Conservation (phyloP, 2,888 invertebrate genomes). For the Drosophila dives region DNA sequence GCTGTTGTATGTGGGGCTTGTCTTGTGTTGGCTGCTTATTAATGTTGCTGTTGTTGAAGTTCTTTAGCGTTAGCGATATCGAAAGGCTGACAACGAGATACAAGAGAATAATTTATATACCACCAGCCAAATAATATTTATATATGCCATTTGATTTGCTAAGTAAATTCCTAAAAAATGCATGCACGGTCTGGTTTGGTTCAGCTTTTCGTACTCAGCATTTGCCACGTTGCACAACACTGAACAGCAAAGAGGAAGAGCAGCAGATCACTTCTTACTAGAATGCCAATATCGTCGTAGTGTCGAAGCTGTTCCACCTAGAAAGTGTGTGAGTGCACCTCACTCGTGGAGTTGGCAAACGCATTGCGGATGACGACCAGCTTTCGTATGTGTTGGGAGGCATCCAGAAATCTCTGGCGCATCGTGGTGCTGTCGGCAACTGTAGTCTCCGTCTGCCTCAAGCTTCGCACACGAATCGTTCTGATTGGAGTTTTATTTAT, state of each 20-base stretch:
- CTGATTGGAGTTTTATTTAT: slow-evolving; percentile 44
- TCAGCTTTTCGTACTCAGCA: slow-evolving; percentile 19
- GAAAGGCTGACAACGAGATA: slow-evolving; percentile 73
- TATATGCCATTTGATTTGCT: slow-evolving; percentile 5
- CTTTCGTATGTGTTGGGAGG: slow-evolving; percentile 81
- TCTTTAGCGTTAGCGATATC: slow-evolving; percentile 66
- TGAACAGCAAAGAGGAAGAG: slow-evolving; percentile 45
- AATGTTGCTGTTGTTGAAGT: slow-evolving; percentile 49
- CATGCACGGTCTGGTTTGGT: slow-evolving; percentile 18
- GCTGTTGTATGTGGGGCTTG: slow-evolving; percentile 29
- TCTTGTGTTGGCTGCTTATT: slow-evolving; percentile 38
- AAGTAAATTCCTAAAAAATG: neutral
- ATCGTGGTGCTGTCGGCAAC: slow-evolving; percentile 74
- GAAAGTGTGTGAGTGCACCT: slow-evolving; percentile 73
- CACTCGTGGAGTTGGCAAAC: slow-evolving; percentile 61
- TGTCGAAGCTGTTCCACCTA: slow-evolving; percentile 21
- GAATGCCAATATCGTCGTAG: neutral
- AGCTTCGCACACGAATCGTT: slow-evolving; percentile 76
- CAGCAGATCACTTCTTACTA: slow-evolving; percentile 44
- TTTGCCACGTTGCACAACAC: slow-evolving; percentile 60
- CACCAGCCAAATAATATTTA: slow-evolving; percentile 9
- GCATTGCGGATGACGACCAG: slow-evolving; percentile 82
- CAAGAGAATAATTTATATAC: slow-evolving; percentile 62
- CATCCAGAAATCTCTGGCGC: slow-evolving; percentile 79
- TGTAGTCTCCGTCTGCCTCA: slow-evolving; percentile 79